Evolutionary conservation across 1,140 invertebrate genomes (phyloP), one percentile per base, ranked within the genome.

Genomic region (Cydia strobilella): DNA sequence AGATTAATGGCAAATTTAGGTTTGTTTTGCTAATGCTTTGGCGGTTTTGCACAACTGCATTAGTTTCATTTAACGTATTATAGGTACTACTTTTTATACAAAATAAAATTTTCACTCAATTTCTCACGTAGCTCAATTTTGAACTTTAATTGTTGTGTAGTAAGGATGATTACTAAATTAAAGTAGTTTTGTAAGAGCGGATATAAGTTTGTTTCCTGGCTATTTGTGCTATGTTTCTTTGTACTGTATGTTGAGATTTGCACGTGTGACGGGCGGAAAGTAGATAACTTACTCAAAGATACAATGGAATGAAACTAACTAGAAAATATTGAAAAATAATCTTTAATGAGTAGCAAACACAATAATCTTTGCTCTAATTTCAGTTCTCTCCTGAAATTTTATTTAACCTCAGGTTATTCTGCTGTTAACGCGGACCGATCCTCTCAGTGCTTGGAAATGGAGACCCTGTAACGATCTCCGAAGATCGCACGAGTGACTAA

Each of bases 21-120:
- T 69, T 42, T 31, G 65, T 69, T 35, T 31, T 69, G 65, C 15
- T 39, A 18, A 69, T 23, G 18, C 65, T 69, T 69, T 69, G 31
- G 65, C 65, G 65, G 65, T 69, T 69, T 69, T 35, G 65, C n/a
- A 69, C 65, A 69, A 69, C 3, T 18, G 65, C 65, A 69, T 69
- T 69, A 69, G 65, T 69, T 69, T 69, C 63, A 69, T n/a, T 4
- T 31, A 69, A n/a, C 54, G 54, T 23, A 59, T 59, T 59, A 59
- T 59, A 23, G 20, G 54, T 59, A 18, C 31, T 20, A 10, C 27
- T 69, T 69, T 51, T 18, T 35, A 15, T 35, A 69, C 25, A 35
- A 69, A 39, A 42, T 69, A 6, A 18, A 18, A 69, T 66, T n/a
- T 69, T 1, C 3, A n/a, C 4, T 69, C n/a, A 20, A n/a, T 35